These are phyloP conservation scores for Porphyrio hochstetteri DNA, from an alignment of 2,113 vertebrate species.

Conservation along the genomic window DNA sequence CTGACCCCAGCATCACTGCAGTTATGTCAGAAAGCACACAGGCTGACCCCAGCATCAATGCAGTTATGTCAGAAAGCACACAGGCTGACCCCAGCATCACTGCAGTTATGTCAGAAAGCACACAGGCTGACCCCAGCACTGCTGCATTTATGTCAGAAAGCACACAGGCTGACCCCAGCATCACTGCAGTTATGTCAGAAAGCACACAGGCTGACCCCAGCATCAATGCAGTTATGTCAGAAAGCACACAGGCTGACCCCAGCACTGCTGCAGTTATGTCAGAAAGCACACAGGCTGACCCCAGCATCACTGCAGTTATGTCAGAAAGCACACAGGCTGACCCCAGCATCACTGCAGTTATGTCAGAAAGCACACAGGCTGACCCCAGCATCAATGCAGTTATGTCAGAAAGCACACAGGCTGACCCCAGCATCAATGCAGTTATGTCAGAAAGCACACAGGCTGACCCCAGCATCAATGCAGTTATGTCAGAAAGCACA, in stretches of 20 bases:
- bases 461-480: neutral
- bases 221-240: no score
- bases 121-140: no score
- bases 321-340: neutral
- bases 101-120: neutral
- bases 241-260: neutral
- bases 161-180: neutral
- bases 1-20: no score
- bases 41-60: no score
- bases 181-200: no score
- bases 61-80: neutral
- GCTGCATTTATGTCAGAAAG: neutral
- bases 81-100: no score
- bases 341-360: neutral
- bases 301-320: no score
- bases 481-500: no score
- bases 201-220: neutral
- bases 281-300: neutral
- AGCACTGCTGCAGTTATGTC: no score
- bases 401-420: no score
- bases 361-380: no score
- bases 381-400: neutral
- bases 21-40: neutral
- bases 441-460: no score
- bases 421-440: neutral